Conservation (phyloP, 1,140 invertebrate species). For the Macrobrachium rosenbergii region DNA sequence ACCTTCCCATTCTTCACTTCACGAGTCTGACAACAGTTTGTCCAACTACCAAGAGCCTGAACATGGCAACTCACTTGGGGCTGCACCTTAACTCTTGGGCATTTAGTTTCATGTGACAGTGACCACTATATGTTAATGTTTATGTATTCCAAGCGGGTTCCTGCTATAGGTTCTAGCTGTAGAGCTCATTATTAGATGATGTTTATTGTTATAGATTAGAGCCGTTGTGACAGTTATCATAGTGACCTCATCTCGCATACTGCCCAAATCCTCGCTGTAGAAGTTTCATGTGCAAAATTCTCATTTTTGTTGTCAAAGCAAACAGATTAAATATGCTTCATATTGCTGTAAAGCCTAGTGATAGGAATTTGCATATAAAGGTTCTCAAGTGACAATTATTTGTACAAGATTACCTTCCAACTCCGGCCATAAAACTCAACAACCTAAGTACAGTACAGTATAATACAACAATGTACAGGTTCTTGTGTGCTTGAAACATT, state of each 20-base stretch:
- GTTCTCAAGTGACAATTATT: constrained; percentile 62
- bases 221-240: constrained; percentile 61
- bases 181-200: constrained; percentile 62
- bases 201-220: constrained; percentile 59
- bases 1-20: constrained; percentile 58
- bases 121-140: constrained; percentile 19
- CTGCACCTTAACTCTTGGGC: constrained; percentile 58
- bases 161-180: constrained; percentile 61
- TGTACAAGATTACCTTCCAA: constrained; percentile 62
- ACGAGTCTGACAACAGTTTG: constrained; percentile 59
- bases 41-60: constrained; percentile 58
- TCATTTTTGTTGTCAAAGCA: constrained; percentile 60
- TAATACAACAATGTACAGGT: constrained; percentile 57
- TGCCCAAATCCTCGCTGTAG: constrained; percentile 64
- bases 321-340: constrained; percentile 51
- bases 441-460: constrained; percentile 46
- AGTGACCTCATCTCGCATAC: constrained; percentile 63
- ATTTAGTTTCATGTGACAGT: constrained; percentile 48
- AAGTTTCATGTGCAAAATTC: constrained; percentile 64
- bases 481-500: constrained; percentile 54
- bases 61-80: constrained; percentile 58
- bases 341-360: constrained; percentile 59
- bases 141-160: constrained; percentile 57
- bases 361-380: constrained; percentile 62
- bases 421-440: constrained; percentile 62